Conservation (phyloP, 64 coral and sea anemone genomes). For the Stylophora pistillata region DNA sequence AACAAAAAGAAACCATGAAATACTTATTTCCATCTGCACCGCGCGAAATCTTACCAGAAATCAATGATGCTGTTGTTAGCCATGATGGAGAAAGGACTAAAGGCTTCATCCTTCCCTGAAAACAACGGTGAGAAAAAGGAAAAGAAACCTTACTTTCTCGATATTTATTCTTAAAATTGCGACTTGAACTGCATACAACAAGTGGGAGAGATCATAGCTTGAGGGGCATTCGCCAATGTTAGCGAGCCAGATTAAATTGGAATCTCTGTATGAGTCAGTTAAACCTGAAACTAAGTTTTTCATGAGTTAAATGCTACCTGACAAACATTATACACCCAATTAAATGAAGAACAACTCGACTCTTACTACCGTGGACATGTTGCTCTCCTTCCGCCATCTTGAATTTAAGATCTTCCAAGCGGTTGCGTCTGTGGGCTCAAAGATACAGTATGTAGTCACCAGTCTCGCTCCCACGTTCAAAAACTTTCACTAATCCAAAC, state of each 20-base stretch:
- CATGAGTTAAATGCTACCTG: background rate
- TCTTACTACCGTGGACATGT: constrained; percentile 27
- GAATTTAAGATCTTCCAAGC: background rate
- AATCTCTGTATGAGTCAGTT: no score
- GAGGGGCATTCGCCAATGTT: no score
- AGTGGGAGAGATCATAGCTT: no score
- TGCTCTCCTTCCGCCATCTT: constrained; percentile 72
- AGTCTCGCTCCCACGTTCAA: background rate
- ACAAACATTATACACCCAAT: background rate
- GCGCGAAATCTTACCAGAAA: constrained; percentile 74
- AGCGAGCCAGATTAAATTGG: no score
- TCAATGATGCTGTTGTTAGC: constrained; percentile 95
- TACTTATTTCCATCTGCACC: background rate
- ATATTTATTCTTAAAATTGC: background rate
- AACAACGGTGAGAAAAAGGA: background rate
- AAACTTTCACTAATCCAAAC: background rate
- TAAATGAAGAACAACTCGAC: background rate
- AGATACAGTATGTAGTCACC: background rate
- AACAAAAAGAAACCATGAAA: no score
- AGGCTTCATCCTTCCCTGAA: constrained; percentile 81
- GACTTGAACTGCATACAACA: no score
- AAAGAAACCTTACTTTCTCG: background rate
- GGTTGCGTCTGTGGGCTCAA: background rate
- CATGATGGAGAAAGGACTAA: constrained; percentile 89
- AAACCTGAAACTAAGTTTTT: background rate